Percentiles rank a stretch among this genome's conserved stretches.
Conservation (phyloP, 2,113 vertebrate genomes). For the Pseudorasbora parva region DNA sequence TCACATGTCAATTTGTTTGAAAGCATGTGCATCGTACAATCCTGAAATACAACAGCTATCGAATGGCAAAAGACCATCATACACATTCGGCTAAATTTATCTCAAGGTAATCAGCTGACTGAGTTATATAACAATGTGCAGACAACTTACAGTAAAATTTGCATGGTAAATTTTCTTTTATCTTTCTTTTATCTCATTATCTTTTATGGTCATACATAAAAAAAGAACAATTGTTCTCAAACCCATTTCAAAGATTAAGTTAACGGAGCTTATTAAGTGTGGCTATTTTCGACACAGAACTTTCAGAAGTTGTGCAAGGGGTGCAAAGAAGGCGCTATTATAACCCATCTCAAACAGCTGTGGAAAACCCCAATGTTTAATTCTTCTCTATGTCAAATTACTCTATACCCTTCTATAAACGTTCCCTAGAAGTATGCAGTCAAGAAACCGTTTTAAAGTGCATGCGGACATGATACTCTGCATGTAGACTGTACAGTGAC, state of each 20-base stretch:
- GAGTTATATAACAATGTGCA: constrained; percentile 10
- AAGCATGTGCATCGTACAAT: not conserved
- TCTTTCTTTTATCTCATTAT: no score
- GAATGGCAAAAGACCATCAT: not conserved
- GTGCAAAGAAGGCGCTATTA: constrained; percentile 12
- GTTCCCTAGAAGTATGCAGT: not conserved
- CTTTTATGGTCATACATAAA: not conserved
- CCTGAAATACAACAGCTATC: not conserved
- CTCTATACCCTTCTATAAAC: no score
- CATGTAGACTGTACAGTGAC: not conserved
- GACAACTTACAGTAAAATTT: not conserved
- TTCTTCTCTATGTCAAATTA: not conserved
- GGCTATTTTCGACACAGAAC: not conserved
- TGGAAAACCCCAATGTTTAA: not conserved
- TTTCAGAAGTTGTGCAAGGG: constrained; percentile 17
- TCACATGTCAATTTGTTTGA: constrained; percentile 11
- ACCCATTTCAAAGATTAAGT: not conserved
- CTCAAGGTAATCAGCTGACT: not conserved
- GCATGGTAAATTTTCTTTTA: no score
- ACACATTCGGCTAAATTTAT: not conserved
- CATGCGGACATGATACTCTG: not conserved
- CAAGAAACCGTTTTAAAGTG: no score
- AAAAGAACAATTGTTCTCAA: not conserved
- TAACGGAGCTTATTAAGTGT: not conserved
- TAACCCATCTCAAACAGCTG: not conserved